phyloP scores from a whole-genome alignment of 30 jellyfish, hydroid and myxozoan species.

The Aurelia aurita region DNA sequence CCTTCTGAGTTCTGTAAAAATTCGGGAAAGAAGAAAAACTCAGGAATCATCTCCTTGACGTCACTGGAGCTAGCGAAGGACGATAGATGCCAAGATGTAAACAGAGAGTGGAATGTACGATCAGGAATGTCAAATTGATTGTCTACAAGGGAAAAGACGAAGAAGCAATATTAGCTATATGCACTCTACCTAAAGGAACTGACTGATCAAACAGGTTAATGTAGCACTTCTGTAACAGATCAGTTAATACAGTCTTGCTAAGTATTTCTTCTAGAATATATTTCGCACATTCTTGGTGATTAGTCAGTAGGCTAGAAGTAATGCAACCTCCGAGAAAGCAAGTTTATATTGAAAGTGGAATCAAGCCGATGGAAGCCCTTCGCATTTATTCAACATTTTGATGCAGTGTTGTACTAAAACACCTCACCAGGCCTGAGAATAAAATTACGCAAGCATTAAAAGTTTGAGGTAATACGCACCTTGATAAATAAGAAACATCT shows the following conservation, averaged over 20 bases:
- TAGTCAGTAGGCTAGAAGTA: too few species aligned
- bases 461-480: constrained; percentile 49
- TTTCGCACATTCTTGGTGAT: too few species aligned
- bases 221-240: too few species aligned
- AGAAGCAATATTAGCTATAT: background rate
- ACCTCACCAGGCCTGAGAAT: too few species aligned
- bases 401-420: too few species aligned
- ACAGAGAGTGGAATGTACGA: constrained; percentile 97
- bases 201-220: too few species aligned
- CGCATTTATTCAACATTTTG: background rate
- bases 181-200: background rate
- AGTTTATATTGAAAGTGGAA: too few species aligned
- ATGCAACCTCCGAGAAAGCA: too few species aligned
- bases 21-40: constrained; percentile 94
- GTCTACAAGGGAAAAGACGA: constrained; percentile 44
- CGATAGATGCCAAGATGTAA: constrained; percentile 93
- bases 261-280: too few species aligned
- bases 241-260: too few species aligned
- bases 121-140: constrained; percentile 99
- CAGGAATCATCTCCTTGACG: constrained; percentile 98
- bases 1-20: constrained; percentile 91
- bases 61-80: constrained; percentile 96
- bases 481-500: constrained; percentile 95
- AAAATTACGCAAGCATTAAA: background rate
- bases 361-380: background rate